Base-by-base conservation (phyloP, 2,888 invertebrate genomes). In the Leucophenga montana region DNA sequence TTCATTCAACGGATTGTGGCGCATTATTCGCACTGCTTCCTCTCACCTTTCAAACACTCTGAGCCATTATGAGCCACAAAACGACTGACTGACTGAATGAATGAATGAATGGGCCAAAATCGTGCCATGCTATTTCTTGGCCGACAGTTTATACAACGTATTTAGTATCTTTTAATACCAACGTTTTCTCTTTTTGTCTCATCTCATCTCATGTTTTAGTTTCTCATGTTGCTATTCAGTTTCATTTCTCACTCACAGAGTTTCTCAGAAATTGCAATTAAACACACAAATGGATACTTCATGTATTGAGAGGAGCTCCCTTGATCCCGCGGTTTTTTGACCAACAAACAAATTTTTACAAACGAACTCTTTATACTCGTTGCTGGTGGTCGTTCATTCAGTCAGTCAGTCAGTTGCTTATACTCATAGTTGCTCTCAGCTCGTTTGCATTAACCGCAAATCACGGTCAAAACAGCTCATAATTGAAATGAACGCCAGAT, bases 181-280 rank as follows among this genome's bases (percentile, higher is more conserved):
- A 27, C 27, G 27, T 27, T 27, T 39, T 39, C 39, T 39, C 39
- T 39, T n/a, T n/a, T n/a, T 39, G 39, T 39, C 39, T 39, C 11
- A 22, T 27, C 9, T 57, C 18, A 1, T 20, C n/a, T n/a, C n/a
- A n/a, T n/a, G n/a, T 57, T 8, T 22, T 13, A 9, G 27, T 57
- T 57, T 57, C 9, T 57, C 16, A 13, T 27, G 22, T 57, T 31
- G 18, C 27, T 44, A 20, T 16, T 64, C 62, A 22, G 46, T 20
- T 64, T 64, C 46, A 46, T 64, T 64, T 48, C 46, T 14, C 61
- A 53, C 14, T 33, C 13, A n/a, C n/a, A 44, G 20, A 57, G 44
- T 39, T 68, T 68, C 68, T 68, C 68, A 61, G 68, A 68, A 68
- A 61, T 68, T 68, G 68, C 68, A 68, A 68, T 68, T 68, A 68